Percentiles rank a stretch among this genome's conserved stretches.
phyloP scores from a whole-genome alignment of 1,140 invertebrate species.

The Philaenus spumarius region DNA sequence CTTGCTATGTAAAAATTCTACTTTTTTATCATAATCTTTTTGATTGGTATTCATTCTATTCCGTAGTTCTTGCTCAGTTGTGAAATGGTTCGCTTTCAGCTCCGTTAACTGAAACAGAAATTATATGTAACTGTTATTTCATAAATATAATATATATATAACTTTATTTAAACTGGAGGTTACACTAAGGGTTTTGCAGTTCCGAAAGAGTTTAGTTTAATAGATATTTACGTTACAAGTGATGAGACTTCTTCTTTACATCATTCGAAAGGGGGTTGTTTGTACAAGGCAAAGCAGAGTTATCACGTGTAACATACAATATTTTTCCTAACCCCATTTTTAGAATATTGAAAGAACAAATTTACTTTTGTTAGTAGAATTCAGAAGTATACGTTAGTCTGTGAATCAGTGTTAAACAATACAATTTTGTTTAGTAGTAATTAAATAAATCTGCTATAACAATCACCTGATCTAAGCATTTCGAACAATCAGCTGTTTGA shows the following conservation, averaged over 20 bases:
- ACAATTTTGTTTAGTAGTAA: no score
- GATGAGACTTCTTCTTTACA: neutral
- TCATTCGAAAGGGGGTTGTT: neutral
- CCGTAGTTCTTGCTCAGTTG: conserved; percentile 75
- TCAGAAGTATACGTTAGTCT: no score
- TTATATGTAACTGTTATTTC: neutral
- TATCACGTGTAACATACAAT: no score
- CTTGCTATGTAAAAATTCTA: conserved; percentile 68
- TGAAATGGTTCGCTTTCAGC: conserved; percentile 85
- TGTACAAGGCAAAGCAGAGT: neutral
- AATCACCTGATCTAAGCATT: no score
- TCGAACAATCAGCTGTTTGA: no score
- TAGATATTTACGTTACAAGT: neutral
- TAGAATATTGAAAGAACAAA: no score
- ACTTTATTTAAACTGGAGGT: neutral
- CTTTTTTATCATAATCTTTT: conserved; percentile 73
- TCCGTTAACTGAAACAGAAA: conserved; percentile 71
- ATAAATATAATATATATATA: neutral
- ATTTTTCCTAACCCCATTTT: no score
- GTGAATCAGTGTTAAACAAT: no score
- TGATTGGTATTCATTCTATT: conserved; percentile 75
- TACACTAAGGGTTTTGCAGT: neutral
- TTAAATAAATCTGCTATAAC: no score
- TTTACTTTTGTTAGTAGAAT: no score
- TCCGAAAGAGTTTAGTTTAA: neutral